A percentile compares a stretch with the other conserved stretches of the same genome.
Evolutionary conservation across 1,140 invertebrate genomes (phyloP).

Genomic region (Scaptomyza hsui): DNA sequence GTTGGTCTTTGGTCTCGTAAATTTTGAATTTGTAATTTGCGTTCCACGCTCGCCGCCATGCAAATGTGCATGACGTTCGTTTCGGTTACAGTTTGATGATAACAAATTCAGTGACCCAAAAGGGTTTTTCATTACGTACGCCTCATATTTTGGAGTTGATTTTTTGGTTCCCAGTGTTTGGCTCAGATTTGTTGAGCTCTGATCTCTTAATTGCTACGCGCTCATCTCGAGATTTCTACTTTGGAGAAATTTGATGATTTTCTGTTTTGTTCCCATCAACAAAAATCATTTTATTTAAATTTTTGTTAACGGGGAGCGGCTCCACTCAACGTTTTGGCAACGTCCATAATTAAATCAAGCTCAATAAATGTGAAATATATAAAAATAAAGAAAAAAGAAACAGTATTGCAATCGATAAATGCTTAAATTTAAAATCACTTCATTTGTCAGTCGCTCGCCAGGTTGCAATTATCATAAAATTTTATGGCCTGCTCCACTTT

Average conservation of each 20-base stretch:
- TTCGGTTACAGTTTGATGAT: slow-evolving; percentile 77
- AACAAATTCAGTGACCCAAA: slow-evolving; percentile 75
- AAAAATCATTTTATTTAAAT: slow-evolving; percentile 32
- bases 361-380: slow-evolving; percentile 22
- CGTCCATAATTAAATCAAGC: slow-evolving; percentile 50
- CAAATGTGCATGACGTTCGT: slow-evolving; percentile 79
- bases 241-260: slow-evolving; percentile 44
- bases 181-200: slow-evolving; percentile 26
- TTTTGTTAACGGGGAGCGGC: slow-evolving; percentile 37
- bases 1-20: slow-evolving; percentile 35
- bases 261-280: slow-evolving; percentile 3
- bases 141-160: slow-evolving; percentile 35
- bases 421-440: slow-evolving; percentile 60
- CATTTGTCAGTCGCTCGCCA: slow-evolving; percentile 67
- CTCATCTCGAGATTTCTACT: slow-evolving; percentile 3
- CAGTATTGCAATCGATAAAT: slow-evolving; percentile 23
- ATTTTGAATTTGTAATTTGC: slow-evolving; percentile 73
- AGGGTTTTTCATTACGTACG: slow-evolving; percentile 56
- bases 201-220: slow-evolving; percentile 55
- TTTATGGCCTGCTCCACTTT: slow-evolving; percentile 78
- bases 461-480: slow-evolving; percentile 76
- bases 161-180: slow-evolving; percentile 38
- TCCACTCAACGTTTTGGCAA: slow-evolving; percentile 32
- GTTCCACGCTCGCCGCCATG: slow-evolving; percentile 63
- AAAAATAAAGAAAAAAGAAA: slow-evolving; percentile 11